Evolutionary conservation across 2,888 invertebrate species (phyloP).

Genomic region (Anaspis maculata): DNA sequence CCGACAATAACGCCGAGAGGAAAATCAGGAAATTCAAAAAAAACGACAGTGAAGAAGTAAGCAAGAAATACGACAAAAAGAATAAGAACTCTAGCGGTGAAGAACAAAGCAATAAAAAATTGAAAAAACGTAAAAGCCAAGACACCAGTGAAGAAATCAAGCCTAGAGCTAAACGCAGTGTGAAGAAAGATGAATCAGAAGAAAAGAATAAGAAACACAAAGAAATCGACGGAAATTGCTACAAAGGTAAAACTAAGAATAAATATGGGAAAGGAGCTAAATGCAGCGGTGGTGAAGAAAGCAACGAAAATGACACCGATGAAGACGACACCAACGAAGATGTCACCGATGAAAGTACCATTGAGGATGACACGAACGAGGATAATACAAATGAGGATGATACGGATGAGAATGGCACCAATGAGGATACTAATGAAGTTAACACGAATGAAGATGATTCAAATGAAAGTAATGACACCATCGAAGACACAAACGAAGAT

Average conservation of each 20-base stretch:
- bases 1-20: not conserved
- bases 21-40: slow-evolving; percentile 4
- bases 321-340: slow-evolving; percentile 2
- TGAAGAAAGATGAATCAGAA: not conserved
- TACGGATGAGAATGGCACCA: slow-evolving; percentile 13
- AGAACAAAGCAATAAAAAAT: not conserved
- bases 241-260: not conserved
- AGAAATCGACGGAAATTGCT: not conserved
- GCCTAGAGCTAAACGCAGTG: not conserved
- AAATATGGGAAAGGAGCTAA: not conserved
- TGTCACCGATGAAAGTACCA: slow-evolving; percentile 12
- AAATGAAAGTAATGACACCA: slow-evolving; percentile 11
- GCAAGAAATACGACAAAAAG: not conserved
- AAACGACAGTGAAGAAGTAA: slow-evolving; percentile 2
- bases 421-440: slow-evolving; percentile 8
- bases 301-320: slow-evolving; percentile 7
- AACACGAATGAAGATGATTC: slow-evolving; percentile 13
- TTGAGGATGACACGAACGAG: slow-evolving; percentile 8
- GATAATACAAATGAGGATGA: slow-evolving; percentile 10
- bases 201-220: not conserved
- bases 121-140: not conserved
- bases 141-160: not conserved
- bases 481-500: slow-evolving; percentile 13
- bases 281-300: slow-evolving; percentile 1
- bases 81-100: too few species aligned